Evolutionary conservation across 2,888 invertebrate genomes (phyloP).

Genomic region (Tetheella fluctuosa): DNA sequence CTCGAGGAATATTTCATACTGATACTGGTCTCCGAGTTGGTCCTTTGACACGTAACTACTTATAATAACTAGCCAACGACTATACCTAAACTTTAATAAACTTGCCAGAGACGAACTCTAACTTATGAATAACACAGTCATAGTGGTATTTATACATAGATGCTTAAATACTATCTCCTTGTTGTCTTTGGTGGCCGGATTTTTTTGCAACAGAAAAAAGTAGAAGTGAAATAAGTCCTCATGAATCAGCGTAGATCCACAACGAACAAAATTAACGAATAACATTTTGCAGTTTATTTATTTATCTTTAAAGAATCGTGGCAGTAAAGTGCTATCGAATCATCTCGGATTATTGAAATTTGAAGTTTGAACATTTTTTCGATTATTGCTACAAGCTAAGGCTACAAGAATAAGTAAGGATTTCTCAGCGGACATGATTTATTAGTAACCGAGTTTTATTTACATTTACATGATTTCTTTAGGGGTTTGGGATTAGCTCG

Average conservation of each 20-base stretch:
- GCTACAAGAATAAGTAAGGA: neutral
- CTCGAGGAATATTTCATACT: neutral
- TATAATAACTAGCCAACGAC: neutral
- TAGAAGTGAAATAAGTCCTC: too few relatives aligned
- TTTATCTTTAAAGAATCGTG: too few relatives aligned
- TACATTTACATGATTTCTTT: neutral
- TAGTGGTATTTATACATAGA: too few relatives aligned
- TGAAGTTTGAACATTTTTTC: conserved; percentile 21
- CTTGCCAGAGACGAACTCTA: neutral
- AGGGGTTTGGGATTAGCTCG: neutral
- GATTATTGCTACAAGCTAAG: conserved; percentile 27
- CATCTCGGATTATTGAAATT: conserved; percentile 26
- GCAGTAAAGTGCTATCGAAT: neutral
- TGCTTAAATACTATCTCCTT: too few relatives aligned
- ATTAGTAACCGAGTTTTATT: neutral
- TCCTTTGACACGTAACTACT: neutral
- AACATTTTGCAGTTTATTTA: too few relatives aligned
- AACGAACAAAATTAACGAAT: too few relatives aligned
- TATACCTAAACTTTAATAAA: neutral
- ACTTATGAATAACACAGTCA: neutral
- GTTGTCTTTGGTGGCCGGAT: too few relatives aligned
- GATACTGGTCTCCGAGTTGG: neutral
- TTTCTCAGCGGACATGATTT: neutral
- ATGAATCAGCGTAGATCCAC: too few relatives aligned
- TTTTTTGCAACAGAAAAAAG: too few relatives aligned